phyloP scores from a whole-genome alignment of 1,140 invertebrate genomes.

The Pemphigus obesinymphae region DNA sequence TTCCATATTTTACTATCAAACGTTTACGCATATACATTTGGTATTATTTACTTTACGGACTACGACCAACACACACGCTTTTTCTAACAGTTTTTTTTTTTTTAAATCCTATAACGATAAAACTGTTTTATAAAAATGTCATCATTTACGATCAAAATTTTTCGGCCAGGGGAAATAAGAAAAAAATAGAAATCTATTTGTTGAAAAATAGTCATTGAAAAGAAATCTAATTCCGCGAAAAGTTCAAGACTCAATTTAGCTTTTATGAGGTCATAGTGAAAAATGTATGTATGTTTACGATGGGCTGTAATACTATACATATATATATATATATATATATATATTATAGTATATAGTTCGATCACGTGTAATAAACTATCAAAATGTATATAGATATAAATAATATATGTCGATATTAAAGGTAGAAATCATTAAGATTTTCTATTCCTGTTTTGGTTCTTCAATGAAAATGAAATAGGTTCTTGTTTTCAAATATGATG shows the following conservation, averaged over 20 bases:
- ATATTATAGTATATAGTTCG: not conserved
- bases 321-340: too few relatives aligned
- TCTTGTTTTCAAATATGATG: too few relatives aligned
- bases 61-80: too few relatives aligned
- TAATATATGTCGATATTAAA: too few relatives aligned
- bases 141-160: not conserved
- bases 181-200: not conserved
- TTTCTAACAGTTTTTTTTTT: too few relatives aligned
- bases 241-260: not conserved
- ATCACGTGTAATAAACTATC: not conserved
- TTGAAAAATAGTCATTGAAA: not conserved
- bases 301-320: not conserved
- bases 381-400: too few relatives aligned
- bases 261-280: not conserved
- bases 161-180: not conserved
- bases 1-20: too few relatives aligned
- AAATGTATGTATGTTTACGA: not conserved
- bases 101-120: not conserved
- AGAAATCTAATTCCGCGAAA: not conserved
- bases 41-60: too few relatives aligned
- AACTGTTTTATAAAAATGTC: not conserved
- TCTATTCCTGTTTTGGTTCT: too few relatives aligned
- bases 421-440: too few relatives aligned
- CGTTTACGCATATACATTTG: too few relatives aligned
- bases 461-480: too few relatives aligned